These are phyloP conservation scores for Drosophila trapezifrons DNA, from an alignment of 1,140 invertebrate genomes.

Conservation along the genomic window DNA sequence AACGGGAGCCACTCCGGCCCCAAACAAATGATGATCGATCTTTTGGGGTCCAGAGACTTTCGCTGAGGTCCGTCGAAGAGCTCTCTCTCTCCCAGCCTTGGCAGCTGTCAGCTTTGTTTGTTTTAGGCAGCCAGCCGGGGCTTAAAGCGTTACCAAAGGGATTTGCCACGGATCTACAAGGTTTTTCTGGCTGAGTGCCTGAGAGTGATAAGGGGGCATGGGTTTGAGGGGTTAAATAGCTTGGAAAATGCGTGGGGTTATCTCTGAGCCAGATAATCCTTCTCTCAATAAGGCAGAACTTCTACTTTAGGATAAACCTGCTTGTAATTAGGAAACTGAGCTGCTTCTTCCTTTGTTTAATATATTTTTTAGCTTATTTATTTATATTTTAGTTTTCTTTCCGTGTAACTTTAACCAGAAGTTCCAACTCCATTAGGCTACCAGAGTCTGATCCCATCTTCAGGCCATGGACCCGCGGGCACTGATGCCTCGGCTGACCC, in stretches of 20 bases:
- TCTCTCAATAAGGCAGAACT: neutral
- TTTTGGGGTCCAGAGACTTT: constrained; percentile 62
- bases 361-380: too few species aligned
- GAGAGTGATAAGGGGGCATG: constrained; percentile 6
- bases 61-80: constrained; percentile 45
- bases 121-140: constrained; percentile 62
- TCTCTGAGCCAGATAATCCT: neutral
- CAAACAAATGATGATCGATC: constrained; percentile 82
- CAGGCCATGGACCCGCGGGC: constrained; percentile 38
- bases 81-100: constrained; percentile 39
- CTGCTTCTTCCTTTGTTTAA: neutral
- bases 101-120: constrained; percentile 82
- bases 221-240: constrained; percentile 10
- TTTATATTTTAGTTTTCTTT: neutral
- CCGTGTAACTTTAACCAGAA: constrained; percentile 35
- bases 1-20: constrained; percentile 73
- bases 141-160: constrained; percentile 78
- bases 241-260: neutral
- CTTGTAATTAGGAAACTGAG: too few species aligned
- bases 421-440: constrained; percentile 57
- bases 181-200: constrained; percentile 52
- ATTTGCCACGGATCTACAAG: constrained; percentile 78
- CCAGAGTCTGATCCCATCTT: constrained; percentile 55
- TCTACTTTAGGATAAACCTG: too few species aligned
- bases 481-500: constrained; percentile 65